These are phyloP conservation scores for Spheniscus mendiculus DNA, from an alignment of 2,113 vertebrate genomes.

Conservation along the genomic window DNA sequence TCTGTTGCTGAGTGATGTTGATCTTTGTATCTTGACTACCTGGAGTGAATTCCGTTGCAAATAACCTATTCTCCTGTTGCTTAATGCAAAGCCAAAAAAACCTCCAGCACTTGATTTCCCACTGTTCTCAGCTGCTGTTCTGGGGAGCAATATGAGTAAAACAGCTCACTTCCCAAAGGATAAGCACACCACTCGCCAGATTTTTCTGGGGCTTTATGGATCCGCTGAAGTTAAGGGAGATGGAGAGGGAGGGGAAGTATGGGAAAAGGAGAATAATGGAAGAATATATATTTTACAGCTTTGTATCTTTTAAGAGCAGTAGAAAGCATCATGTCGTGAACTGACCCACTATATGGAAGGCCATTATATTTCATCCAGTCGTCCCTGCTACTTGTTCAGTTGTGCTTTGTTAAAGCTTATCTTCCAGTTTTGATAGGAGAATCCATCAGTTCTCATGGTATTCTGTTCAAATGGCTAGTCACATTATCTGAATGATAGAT, in stretches of 20 bases:
- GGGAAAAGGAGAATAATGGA: neutral
- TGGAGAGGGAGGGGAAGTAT: neutral
- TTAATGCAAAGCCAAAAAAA: slow-evolving; percentile 16
- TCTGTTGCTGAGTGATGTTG: neutral
- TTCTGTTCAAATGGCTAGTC: neutral
- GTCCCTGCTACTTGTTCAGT: neutral
- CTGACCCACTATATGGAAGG: neutral
- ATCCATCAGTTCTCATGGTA: neutral
- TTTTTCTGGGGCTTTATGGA: neutral
- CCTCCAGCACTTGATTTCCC: neutral
- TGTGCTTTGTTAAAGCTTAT: neutral
- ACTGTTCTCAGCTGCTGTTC: neutral
- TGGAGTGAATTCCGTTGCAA: neutral
- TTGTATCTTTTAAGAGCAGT: neutral
- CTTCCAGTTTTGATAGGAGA: neutral
- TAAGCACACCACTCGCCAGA: neutral
- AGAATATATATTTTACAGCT: neutral
- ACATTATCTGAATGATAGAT: neutral
- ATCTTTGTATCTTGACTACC: neutral
- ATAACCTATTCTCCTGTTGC: neutral
- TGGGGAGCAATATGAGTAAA: neutral
- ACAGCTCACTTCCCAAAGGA: neutral
- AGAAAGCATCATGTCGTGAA: neutral
- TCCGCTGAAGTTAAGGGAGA: neutral
- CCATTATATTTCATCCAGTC: neutral